Percentiles rank a stretch among this genome's conserved stretches.
Evolutionary conservation across 2,888 invertebrate genomes (phyloP).

Genomic region (Tipula unca): DNA sequence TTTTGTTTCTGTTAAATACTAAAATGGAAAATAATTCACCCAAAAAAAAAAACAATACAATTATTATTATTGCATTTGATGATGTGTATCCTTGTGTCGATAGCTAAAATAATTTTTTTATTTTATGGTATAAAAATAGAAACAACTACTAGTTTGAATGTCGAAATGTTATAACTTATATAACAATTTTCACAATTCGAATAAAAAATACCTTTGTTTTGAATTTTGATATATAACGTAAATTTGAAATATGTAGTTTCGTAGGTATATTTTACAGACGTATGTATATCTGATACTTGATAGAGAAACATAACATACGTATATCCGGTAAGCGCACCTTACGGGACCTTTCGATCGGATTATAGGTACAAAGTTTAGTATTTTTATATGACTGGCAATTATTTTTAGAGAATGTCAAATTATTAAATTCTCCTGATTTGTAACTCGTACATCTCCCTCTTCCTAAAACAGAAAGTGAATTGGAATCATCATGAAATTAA

Average conservation of each 20-base stretch:
- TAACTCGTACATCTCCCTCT: too few relatives aligned
- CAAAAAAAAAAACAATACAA: not conserved
- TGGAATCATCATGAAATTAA: too few relatives aligned
- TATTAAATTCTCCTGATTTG: too few relatives aligned
- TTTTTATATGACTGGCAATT: too few relatives aligned
- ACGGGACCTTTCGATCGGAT: too few relatives aligned
- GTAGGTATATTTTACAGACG: too few relatives aligned
- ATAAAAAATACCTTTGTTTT: not conserved
- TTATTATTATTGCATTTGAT: not conserved
- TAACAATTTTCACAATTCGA: not conserved
- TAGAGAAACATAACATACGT: too few relatives aligned
- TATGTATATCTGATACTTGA: too few relatives aligned
- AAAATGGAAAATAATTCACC: not conserved
- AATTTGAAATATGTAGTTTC: not conserved
- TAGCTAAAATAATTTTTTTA: not conserved
- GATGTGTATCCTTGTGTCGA: not conserved
- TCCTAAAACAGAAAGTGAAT: too few relatives aligned
- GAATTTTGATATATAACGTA: not conserved
- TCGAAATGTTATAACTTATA: not conserved
- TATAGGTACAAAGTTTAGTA: too few relatives aligned
- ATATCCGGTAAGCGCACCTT: too few relatives aligned
- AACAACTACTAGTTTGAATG: not conserved
- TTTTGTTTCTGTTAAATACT: not conserved
- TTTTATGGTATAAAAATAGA: not conserved
- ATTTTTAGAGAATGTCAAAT: too few relatives aligned